Percentiles rank a stretch among this genome's conserved stretches.
phyloP scores from a whole-genome alignment of 2,888 invertebrate genomes.

The Sipha maydis region DNA sequence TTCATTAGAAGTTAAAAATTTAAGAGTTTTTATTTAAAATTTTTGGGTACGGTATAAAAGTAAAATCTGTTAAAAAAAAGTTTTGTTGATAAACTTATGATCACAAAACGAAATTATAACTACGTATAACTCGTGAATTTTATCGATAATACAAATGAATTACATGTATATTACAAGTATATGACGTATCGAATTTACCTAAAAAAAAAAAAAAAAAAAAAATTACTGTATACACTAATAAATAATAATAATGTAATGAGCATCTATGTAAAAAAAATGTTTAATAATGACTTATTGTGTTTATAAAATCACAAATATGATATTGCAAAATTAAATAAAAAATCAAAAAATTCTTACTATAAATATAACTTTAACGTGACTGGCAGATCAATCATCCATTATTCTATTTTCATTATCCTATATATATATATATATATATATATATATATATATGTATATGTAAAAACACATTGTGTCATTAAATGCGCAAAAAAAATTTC shows the following conservation, averaged over 20 bases:
- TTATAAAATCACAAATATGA: slow-evolving; percentile 22
- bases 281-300: slow-evolving; percentile 17
- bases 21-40: background rate
- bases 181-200: background rate
- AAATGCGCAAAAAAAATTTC: background rate
- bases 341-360: background rate
- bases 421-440: background rate
- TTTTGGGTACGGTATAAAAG: background rate
- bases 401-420: slow-evolving; percentile 16
- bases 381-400: slow-evolving; percentile 31
- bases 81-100: slow-evolving; percentile 7
- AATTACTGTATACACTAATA: background rate
- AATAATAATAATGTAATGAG: background rate
- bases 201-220: background rate
- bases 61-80: background rate
- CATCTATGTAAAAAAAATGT: background rate
- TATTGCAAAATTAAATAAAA: background rate
- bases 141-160: background rate
- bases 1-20: background rate
- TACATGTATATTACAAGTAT: background rate
- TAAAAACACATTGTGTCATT: background rate
- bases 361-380: slow-evolving; percentile 12
- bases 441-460: background rate
- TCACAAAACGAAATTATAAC: background rate
- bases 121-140: background rate